Evolutionary conservation across 2,113 vertebrate species (phyloP), one percentile per base, ranked within the genome.

Genomic region (Macrotus californicus): DNA sequence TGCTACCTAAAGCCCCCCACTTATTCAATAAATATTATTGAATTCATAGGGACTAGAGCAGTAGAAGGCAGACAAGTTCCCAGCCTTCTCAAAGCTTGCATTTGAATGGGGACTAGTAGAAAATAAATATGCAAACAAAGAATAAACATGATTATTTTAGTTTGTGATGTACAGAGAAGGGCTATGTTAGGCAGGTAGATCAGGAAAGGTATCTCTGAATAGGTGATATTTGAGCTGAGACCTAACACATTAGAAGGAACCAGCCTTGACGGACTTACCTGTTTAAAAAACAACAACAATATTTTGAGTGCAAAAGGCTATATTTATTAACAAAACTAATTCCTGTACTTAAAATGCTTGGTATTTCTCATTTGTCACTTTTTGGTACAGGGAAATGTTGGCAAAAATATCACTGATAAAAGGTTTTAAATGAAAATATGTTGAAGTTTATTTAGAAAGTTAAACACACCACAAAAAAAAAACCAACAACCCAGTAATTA

Each of bases 361-460:
- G 19, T 87, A 14, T 72, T 54, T 3, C 22, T 88, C 6, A 64
- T n/a, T 80, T 92, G 34, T 64, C 7, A 59, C 56, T 94, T 70
- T 85, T 73, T 85, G 54, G 54, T 92, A n/a, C 21, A 66, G 21
- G 21, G 22, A 64, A 72, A 22, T 69, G 10, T 14, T 79, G 64
- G 24, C 50, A 90, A 87, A 94, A 87, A 50, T 79, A 52, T 67
- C 22, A 92, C 50, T 87, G 36, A 80, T 73, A 59, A 73, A 92
- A 50, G 5, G 22, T 41, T 89, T 79, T 56, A 91, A 88, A 88
- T 86, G 81, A 89, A 75, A 54, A 75, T 89, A n/a, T 87, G n/a
- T 48, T 89, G 36, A 82, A 50, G 22, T 75, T 56, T 85, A 84
- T 92, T 92, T 85, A 18, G 69, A 89, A 94, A 94, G 41, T 36